Base-by-base conservation (phyloP, 1,140 invertebrate genomes). In the Chionoecetes opilio region DNA sequence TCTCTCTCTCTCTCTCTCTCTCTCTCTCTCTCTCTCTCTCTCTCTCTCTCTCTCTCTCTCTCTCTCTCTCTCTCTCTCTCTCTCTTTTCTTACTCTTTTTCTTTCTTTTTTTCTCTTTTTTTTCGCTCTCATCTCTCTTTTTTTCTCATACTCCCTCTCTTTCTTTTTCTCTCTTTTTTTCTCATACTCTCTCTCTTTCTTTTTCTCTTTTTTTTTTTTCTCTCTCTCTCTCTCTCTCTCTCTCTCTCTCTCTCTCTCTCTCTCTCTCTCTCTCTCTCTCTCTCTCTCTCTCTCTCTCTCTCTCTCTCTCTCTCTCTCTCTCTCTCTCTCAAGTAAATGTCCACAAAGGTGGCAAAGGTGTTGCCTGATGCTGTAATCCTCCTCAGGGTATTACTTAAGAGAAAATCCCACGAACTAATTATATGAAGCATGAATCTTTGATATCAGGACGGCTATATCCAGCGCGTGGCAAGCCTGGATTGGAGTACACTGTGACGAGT, bases 1-100 rank as follows among this genome's bases (percentile, higher is more conserved):
- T 87, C 85, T 87, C 85, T 87, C 85, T 87, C 85, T 87, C 85
- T 87, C 85, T 87, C 85, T 87, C 85, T 34, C 85, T 34, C 31
- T 87, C 85, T 87, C 31, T 34, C 85, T 87, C 85, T 87, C 85
- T 34, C 31, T 87, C 85, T 87, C 0, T 5, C 85, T 35, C 32
- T 87, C 85, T 35, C 32, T 87, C 85, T 87, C 85, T 87, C 31
- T 34, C 85, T 26, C 31, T 46, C 41, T 46, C 41, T 46, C 41
- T 46, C 41, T 46, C 41, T 26, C 85, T 46, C 5, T 46, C 5
- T 46, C 41, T 46, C 5, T 46, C 41, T 5, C 41, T 46, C 14
- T 46, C 41, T n/a, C n/a, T n/a, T n/a, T n/a, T n/a, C n/a, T n/a
- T n/a, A n/a, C n/a, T n/a, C n/a, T n/a, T n/a, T n/a, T 46, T 8